Base-by-base conservation (phyloP, 2,113 vertebrate genomes). In the human (Homo sapiens) region DNA sequence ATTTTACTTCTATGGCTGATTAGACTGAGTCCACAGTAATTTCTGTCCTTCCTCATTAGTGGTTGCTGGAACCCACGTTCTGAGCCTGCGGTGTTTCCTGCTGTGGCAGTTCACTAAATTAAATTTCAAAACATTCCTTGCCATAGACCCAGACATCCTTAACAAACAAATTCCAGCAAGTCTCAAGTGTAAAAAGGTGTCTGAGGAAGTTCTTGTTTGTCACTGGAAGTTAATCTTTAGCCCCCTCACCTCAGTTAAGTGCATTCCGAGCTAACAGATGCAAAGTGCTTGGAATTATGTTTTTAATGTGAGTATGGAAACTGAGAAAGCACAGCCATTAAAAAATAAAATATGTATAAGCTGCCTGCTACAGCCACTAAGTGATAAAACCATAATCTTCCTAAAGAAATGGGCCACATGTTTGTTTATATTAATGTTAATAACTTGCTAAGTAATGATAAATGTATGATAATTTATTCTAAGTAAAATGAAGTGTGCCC, bases 401-500 rank as follows among this genome's bases (percentile, higher is more conserved):
- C 82, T 7, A 23, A 87, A 98, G 97, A 70, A 92, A 95, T 18
- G 97, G 48, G 78, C 68, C 86, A 52, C 0, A 0, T 82, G 94
- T 98, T 98, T 98, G 98, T 98, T 98, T 97, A 70, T 90, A 93
- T 96, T 98, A 97, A 96, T 96, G 97, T 92, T 98, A 98, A 88
- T 97, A 97, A 80, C 94, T 96, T 95, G 64, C 93, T 98, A 97
- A 96, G 94, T 95, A 97, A 95, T 96, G 94, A 97, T 96, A 96
- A 98, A 97, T 64, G 93, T 38, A 96, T 98, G 98, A 57, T 98
- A 98, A 98, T 97, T 93, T 98, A 98, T 98, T 98, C 97, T 76
- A 97, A 95, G 91, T 35, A 86, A 97, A 97, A 94, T 84, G 59
- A 97, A 98, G 97, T 23, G 76, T 92, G 89, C 95, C 98, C 96